Base-by-base conservation (phyloP, 2,888 invertebrate species). In the Drosophila emarginata region DNA sequence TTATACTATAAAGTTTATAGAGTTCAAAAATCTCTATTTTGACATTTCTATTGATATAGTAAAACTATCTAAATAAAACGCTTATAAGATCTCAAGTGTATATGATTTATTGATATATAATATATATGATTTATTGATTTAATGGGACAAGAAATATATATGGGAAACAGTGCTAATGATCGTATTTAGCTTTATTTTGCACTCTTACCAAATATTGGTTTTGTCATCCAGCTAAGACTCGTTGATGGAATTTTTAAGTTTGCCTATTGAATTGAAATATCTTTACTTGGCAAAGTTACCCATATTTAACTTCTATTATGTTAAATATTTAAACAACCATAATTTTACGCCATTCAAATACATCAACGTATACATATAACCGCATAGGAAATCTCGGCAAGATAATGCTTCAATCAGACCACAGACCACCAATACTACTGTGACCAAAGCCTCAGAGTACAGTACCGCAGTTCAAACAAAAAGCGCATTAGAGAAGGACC, bases 391-490 rank as follows among this genome's bases (percentile, higher is more conserved):
- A 51, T 50, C 52, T 65, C 68, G 63, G 59, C 64, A 67, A 57
- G 64, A 72, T 76, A 78, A 74, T 76, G 78, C 69, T 76, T 83
- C 84, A 81, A 76, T 77, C 80, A 75, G 72, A 74, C 78, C 71
- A 63, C 62, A 58, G 73, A 67, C 56, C 67, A 57, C 72, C 63
- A 40, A 4, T 66, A 59, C 59, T 64, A 28, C 51, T 40, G 32
- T 21, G 32, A 53, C 40, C 51, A 62, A 57, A 15, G 51, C 32
- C 40, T 14, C 58, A 53, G 51, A 28, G n/a, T n/a, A 45, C 21
- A 63, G 15, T 28, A 69, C 79, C 87, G 65, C 79, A 77, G 65
- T 37, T 73, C 82, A 87, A 79, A 77, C 81, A 87, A 84, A 80
- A 84, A 72, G 87, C 77, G 77, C 77, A 79, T 67, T 67, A 21